Base-by-base conservation (phyloP, 2,113 vertebrate genomes). In the Notechis scutatus region DNA sequence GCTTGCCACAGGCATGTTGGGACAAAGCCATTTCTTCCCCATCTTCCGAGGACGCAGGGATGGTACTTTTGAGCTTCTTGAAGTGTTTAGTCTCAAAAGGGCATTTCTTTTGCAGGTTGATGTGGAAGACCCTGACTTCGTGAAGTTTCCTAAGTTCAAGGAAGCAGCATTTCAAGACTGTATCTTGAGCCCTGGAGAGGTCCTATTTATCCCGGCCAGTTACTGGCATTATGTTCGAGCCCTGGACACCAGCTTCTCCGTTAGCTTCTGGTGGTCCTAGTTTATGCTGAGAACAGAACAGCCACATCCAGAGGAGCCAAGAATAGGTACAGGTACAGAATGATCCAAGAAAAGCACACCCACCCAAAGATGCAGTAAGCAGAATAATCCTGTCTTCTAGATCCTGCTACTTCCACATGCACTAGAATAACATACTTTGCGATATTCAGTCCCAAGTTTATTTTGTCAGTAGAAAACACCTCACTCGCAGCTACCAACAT, bases 241-340 rank as follows among this genome's bases (percentile, higher is more conserved):
- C 0, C 96, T 99, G 42, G 98, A 99, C 92, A 97, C 98, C 94
- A 99, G 99, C 96, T 99, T 99, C 95, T 99, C 99, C 0, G 98
- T 99, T 96, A 99, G 99, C 95, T 99, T 99, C 97, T 99, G 99
- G 99, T 99, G 99, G 99, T 98, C 98, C 0, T 99, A 98, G 98
- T 90, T n/a, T 4, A 57, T 55, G n/a, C 0, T 64, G 0, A 57
- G 8, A 3, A 23, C 0, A 4, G 8, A 7, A 24, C 3, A 87
- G 45, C 45, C 39, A 5, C 1, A 29, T 29, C 86, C 12, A 47
- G 45, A 86, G 85, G 85, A 47, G 52, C 23, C 12, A 50, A 26
- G 45, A 52, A 15, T 5, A 10, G 23, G 64, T n/a, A 24, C 2
- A 39, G 69, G 64, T n/a, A 59, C 2, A 39, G 69, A 81, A 39